phyloP scores from a whole-genome alignment of 2,797 vertebrate species.

The Urosaurus nigricauda region DNA sequence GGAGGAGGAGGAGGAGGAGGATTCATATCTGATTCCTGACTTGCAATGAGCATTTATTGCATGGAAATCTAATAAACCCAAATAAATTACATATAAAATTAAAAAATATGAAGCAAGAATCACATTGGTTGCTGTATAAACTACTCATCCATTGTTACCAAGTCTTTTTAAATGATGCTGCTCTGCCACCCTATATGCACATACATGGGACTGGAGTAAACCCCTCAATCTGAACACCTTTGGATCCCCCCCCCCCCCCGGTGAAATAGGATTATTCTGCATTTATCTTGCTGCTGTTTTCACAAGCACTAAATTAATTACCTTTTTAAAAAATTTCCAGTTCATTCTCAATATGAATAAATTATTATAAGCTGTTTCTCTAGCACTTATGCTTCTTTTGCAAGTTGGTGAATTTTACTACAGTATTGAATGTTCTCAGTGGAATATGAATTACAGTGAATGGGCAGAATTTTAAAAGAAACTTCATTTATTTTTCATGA shows the following conservation, averaged over 20 bases:
- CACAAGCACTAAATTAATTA: background rate
- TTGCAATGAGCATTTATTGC: constrained; percentile 30
- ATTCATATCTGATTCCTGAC: background rate
- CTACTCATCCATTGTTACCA: constrained; percentile 1
- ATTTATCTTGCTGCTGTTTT: background rate
- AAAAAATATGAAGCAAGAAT: background rate
- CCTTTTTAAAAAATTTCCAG: background rate
- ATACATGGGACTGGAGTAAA: background rate
- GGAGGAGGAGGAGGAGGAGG: too few relatives aligned
- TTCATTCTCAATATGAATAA: background rate
- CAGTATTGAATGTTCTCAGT: background rate
- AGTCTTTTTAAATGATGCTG: background rate
- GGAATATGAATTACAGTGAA: constrained; percentile 39
- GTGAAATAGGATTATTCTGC: background rate
- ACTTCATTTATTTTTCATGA: background rate
- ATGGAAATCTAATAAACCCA: constrained; percentile 13
- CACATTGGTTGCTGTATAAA: background rate
- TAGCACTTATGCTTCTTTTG: constrained; percentile 25
- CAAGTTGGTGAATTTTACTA: constrained; percentile 38
- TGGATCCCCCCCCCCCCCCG: background rate
- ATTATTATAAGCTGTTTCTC: background rate
- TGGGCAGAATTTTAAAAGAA: constrained; percentile 16
- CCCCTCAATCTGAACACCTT: background rate
- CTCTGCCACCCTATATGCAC: background rate
- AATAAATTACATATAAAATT: background rate